Evolutionary conservation across 2,888 invertebrate genomes (phyloP).

Genomic region (Trachelus iudaicus): DNA sequence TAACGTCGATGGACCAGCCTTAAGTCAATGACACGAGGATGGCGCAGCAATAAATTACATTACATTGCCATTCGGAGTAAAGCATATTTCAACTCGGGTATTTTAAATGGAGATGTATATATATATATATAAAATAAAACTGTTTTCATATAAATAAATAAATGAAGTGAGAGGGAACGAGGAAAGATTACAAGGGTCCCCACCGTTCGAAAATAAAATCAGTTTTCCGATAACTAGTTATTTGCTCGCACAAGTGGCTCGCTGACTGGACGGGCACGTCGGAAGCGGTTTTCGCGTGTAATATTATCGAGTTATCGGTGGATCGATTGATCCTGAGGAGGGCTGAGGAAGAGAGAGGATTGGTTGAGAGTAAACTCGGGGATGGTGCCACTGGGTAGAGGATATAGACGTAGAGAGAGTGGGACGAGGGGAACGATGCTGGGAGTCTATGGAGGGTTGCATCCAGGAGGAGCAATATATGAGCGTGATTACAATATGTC

Average conservation of each 20-base stretch:
- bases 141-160: neutral
- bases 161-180: neutral
- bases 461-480: constrained; percentile 48
- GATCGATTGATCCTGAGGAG: constrained; percentile 36
- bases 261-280: constrained; percentile 58
- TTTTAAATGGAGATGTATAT: neutral
- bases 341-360: neutral
- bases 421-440: constrained; percentile 24
- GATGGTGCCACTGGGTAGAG: constrained; percentile 25
- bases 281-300: constrained; percentile 60
- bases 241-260: constrained; percentile 61
- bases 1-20: neutral
- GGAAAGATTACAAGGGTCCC: neutral
- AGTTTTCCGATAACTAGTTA: constrained; percentile 61
- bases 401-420: constrained; percentile 26
- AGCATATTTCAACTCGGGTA: neutral
- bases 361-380: neutral
- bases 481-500: constrained; percentile 60
- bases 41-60: neutral
- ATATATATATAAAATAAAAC: neutral
- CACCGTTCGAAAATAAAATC: constrained; percentile 53
- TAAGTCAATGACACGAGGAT: neutral
- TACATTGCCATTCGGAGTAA: neutral
- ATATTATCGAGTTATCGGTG: constrained; percentile 61
- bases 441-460: neutral